These are phyloP conservation scores for Tiliacea aurago DNA, from an alignment of 2,888 invertebrate genomes.

Conservation along the genomic window DNA sequence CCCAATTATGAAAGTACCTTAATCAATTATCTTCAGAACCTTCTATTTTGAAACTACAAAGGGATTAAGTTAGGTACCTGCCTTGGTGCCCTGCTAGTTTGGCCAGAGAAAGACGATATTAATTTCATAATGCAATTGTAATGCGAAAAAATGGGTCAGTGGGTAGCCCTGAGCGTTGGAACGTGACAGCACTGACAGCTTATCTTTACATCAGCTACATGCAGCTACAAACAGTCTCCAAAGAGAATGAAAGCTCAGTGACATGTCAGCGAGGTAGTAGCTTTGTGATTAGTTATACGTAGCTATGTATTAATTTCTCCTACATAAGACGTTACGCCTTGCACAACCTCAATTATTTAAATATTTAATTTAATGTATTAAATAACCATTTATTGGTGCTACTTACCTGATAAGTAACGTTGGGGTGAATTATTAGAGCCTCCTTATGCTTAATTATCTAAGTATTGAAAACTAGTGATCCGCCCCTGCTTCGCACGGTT, in stretches of 20 bases:
- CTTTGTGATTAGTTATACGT: neutral
- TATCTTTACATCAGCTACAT: conserved; percentile 39
- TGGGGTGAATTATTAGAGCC: neutral
- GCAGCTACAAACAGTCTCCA: conserved; percentile 4
- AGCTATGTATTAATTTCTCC: neutral
- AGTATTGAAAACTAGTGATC: neutral
- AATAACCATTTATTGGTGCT: neutral
- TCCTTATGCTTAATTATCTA: neutral
- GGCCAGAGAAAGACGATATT: neutral
- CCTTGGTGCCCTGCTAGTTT: neutral
- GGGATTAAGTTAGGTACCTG: neutral
- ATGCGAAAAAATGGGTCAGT: conserved; percentile 38
- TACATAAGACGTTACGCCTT: too few relatives aligned
- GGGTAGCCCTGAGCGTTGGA: conserved; percentile 24
- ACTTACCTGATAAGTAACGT: neutral
- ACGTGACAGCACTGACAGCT: conserved; percentile 38
- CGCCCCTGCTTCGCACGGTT: too few relatives aligned
- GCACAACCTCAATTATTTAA: neutral
- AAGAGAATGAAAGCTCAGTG: conserved; percentile 19
- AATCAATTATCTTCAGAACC: neutral
- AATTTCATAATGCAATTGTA: neutral
- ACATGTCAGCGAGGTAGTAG: conserved; percentile 11
- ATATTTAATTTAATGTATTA: neutral
- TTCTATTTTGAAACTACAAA: neutral
- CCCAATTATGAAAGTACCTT: neutral